Base-by-base conservation (phyloP, 2,113 vertebrate genomes). In the Chaetura pelagica region DNA sequence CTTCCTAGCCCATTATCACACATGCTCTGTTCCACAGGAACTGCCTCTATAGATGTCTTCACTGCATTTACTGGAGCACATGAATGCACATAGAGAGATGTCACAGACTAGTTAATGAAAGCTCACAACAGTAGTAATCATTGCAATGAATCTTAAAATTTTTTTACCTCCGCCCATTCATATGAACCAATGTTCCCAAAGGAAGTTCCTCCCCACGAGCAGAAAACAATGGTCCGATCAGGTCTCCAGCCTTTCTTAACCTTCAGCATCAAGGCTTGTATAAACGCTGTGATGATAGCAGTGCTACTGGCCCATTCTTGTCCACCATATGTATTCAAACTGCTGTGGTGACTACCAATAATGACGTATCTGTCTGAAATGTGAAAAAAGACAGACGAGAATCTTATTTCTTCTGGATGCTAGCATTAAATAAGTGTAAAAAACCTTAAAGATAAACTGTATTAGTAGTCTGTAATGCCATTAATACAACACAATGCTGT, bases 151-250 rank as follows among this genome's bases (percentile, higher is more conserved):
- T 3, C 51, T 48, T 29, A 12, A 40, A 38, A 42, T 32, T 10
- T 30, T 51, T 87, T 97, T 98, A 99, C 99, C 99, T 99, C 99
- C 78, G 98, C 99, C 99, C 99, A 99, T 96, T 99, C 99, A 51
- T 98, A 99, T 68, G 99, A 99, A 80, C 99, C 99, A 23, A 99
- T 97, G 86, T 98, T 99, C 27, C 99, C 99, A 69, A 98, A 96
- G 5, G 97, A 93, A 4, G 98, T 98, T 83, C 98, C 99, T 93
- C 98, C 99, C 99, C 99, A 99, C 0, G 99, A 99, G 93, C 99
- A 99, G 95, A 99, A 99, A 93, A 99, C 87, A 48, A 99, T 97
- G 69, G 98, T 99, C 10, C 99, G 97, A 73, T 99, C 98, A 3
- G 99, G 99, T 76, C 98, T 98, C 99, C 99, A 99, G 64, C 98